Evolutionary conservation across 2,888 invertebrate species (phyloP).

Genomic region (Plagodis dolabraria): DNA sequence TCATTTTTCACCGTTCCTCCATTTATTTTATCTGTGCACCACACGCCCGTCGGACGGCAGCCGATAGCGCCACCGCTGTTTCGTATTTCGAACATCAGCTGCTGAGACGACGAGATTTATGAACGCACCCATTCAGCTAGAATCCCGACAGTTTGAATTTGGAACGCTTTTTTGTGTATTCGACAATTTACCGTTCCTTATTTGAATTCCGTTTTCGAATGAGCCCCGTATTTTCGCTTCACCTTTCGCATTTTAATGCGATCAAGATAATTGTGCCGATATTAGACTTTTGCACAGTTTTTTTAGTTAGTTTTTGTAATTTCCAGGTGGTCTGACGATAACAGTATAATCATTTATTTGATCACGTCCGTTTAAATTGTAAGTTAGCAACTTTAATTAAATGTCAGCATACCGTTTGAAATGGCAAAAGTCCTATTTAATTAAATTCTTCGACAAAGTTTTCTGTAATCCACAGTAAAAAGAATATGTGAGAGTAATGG

Average conservation of each 20-base stretch:
- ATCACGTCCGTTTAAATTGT: slow-evolving; percentile 57
- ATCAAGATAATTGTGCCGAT: slow-evolving; percentile 18
- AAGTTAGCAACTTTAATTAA: slow-evolving; percentile 63
- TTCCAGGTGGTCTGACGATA: slow-evolving; percentile 34
- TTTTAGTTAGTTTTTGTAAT: not conserved
- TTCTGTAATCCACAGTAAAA: slow-evolving; percentile 13
- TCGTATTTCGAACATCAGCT: slow-evolving; percentile 77
- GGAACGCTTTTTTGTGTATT: slow-evolving; percentile 57
- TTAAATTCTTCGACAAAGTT: slow-evolving; percentile 44
- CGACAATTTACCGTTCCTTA: slow-evolving; percentile 38
- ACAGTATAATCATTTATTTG: slow-evolving; percentile 50
- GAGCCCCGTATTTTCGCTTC: slow-evolving; percentile 23
- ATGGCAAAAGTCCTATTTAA: slow-evolving; percentile 64
- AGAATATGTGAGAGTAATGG: slow-evolving; percentile 25
- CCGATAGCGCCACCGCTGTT: slow-evolving; percentile 67
- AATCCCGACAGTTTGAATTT: slow-evolving; percentile 72
- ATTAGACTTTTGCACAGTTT: slow-evolving; percentile 14
- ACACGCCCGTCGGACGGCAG: slow-evolving; percentile 71
- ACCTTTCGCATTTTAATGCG: slow-evolving; percentile 24
- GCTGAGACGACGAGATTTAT: slow-evolving; percentile 81
- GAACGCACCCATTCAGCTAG: slow-evolving; percentile 73
- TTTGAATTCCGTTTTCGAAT: slow-evolving; percentile 29
- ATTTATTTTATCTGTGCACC: slow-evolving; percentile 83
- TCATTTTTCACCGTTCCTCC: slow-evolving; percentile 83
- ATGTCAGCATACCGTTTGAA: slow-evolving; percentile 72